Percentiles rank a stretch among this genome's conserved stretches.
phyloP scores from a whole-genome alignment of 2,888 invertebrate genomes.

The Acrocyrtus sp. region DNA sequence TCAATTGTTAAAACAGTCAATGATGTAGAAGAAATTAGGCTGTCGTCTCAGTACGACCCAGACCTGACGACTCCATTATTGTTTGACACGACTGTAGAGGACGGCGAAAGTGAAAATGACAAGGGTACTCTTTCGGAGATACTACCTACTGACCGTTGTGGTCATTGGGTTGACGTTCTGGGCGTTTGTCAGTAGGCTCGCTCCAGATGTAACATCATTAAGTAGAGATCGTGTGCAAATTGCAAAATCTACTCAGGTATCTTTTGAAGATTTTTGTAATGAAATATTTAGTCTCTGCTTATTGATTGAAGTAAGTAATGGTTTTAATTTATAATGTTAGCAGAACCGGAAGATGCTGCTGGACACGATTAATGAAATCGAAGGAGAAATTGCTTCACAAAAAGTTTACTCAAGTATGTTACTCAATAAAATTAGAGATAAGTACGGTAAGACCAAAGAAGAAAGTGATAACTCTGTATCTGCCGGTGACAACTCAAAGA shows the following conservation, averaged over 20 bases:
- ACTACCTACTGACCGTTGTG: constrained; percentile 54
- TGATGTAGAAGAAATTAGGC: no score
- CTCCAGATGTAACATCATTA: constrained; percentile 13
- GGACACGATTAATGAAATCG: constrained; percentile 53
- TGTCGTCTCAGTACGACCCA: no score
- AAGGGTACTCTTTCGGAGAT: constrained; percentile 45
- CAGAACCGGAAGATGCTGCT: constrained; percentile 32
- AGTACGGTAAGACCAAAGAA: constrained; percentile 18
- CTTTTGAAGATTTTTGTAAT: no score
- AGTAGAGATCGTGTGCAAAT: constrained; percentile 7
- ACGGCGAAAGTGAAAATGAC: no score
- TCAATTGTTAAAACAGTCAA: no score
- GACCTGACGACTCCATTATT: no score
- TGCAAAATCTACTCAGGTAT: constrained; percentile 22
- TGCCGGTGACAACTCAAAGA: neutral
- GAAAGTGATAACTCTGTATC: neutral
- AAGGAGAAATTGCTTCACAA: constrained; percentile 58
- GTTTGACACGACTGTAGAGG: no score
- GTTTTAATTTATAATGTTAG: neutral
- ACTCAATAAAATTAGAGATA: constrained; percentile 46
- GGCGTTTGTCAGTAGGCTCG: constrained; percentile 48
- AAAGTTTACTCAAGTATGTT: constrained; percentile 49
- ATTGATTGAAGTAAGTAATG: neutral
- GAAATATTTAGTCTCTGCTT: neutral
- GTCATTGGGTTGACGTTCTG: constrained; percentile 55